Conservation (phyloP, 2,113 vertebrate species). For the Pteruthius melanotis region DNA sequence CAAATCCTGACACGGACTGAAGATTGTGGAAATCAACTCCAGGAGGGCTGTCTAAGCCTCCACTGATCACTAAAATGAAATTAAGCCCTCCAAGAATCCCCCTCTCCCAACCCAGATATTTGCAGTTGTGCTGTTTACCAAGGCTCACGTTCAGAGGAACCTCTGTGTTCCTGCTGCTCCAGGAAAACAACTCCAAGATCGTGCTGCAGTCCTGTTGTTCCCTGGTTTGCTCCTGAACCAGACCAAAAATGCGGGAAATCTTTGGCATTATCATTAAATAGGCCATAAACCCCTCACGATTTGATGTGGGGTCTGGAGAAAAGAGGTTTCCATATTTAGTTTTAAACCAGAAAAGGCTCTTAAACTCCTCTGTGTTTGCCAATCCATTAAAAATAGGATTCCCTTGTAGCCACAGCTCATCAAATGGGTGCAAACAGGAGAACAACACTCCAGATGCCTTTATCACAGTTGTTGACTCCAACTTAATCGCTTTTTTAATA, state of each 20-base stretch:
- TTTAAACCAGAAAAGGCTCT: not conserved
- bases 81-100: not conserved
- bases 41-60: not conserved
- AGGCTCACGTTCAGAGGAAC: not conserved
- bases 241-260: not conserved
- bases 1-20: not conserved
- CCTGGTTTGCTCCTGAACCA: not conserved
- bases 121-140: not conserved
- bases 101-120: not conserved
- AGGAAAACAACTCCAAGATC: not conserved
- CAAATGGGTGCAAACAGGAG: not conserved
- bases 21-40: not conserved
- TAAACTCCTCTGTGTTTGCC: not conserved
- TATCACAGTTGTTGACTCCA: conserved; percentile 63
- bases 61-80: not conserved
- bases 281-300: not conserved
- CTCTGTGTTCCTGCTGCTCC: not conserved
- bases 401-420: not conserved
- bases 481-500: conserved; percentile 52
- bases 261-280: not conserved
- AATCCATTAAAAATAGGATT: not conserved
- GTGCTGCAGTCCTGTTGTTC: not conserved
- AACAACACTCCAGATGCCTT: not conserved
- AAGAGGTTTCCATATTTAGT: not conserved
- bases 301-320: not conserved